Base-by-base conservation (phyloP, 2,888 invertebrate genomes). In the Himalopsyche kuldschensis region DNA sequence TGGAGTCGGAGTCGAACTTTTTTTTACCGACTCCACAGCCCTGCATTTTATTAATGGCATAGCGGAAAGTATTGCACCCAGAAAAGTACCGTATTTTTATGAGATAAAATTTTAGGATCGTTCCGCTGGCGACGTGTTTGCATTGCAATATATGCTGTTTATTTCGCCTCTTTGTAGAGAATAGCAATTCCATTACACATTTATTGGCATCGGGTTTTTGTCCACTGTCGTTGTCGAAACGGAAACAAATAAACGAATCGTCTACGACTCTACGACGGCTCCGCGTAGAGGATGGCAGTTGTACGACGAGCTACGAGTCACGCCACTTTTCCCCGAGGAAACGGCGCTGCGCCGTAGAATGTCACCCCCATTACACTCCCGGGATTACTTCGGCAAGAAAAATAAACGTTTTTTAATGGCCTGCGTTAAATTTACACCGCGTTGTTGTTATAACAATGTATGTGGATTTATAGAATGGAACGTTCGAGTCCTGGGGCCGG, bases 281-380 rank as follows among this genome's bases (percentile, higher is more conserved):
- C 32, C n/a, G 1, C 17, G 20, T n/a, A 41, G 75, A 10, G 75
- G 32, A 47, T 31, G 46, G 75, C 30, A 75, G 75, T 80, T 35
- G 41, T 27, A 63, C 63, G 63, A 63, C 79, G 32, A 46, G 80
- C 80, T 75, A 46, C 75, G 75, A 75, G 75, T 80, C 75, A 80
- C 80, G 80, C 75, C 80, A 80, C 80, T 80, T 80, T 47, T 75
- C 47, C 80, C 46, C 31, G 30, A 47, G 80, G 80, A 80, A 80
- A 80, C 75, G 80, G 75, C 47, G 30, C 80, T 80, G n/a, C 75
- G 80, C 75, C 32, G 15, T 30, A 35, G 55, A 80, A 80, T 80
- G 75, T 75, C 80, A 75, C 75, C 75, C 75, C 75, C 75, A 75
- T 80, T 80, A n/a, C 76, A 32, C 41, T n/a, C 80, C 10, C 27